Conservation (phyloP, 2,888 invertebrate genomes). For the Anorthoa munda region DNA sequence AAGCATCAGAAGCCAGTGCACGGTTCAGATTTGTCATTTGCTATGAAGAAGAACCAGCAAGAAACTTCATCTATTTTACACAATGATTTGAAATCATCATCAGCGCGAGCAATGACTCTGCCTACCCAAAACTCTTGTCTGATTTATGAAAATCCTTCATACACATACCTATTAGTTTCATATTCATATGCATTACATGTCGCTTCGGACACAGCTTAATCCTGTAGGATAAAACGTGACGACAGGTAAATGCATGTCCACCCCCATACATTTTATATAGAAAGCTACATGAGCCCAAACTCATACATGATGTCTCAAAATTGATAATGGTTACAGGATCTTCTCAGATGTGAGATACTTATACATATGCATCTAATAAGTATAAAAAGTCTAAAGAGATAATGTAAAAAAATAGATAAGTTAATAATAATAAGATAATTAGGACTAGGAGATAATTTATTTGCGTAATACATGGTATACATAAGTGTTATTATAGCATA, state of each 20-base stretch:
- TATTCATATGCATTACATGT: slow-evolving; percentile 69
- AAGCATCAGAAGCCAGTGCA: too few relatives aligned
- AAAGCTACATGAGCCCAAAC: slow-evolving; percentile 4
- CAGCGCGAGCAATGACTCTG: too few relatives aligned
- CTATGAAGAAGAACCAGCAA: too few relatives aligned
- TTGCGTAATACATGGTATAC: too few relatives aligned
- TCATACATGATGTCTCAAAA: not conserved
- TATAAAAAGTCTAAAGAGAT: too few relatives aligned
- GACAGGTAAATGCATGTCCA: slow-evolving; percentile 42
- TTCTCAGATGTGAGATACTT: not conserved
- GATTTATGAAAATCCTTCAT: slow-evolving; percentile 9
- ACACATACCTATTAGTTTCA: slow-evolving; percentile 32
- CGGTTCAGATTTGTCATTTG: too few relatives aligned
- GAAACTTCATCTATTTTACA: not conserved
- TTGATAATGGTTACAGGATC: not conserved
- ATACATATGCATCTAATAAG: too few relatives aligned
- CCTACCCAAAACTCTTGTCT: slow-evolving; percentile 4
- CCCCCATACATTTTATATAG: slow-evolving; percentile 20
- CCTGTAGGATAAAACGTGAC: slow-evolving; percentile 50
- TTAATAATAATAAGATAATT: too few relatives aligned
- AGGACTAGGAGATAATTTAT: too few relatives aligned
- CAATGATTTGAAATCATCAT: not conserved
- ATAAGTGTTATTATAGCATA: too few relatives aligned
- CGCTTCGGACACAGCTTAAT: slow-evolving; percentile 58
- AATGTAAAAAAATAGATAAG: too few relatives aligned